Percentiles rank a stretch among this genome's conserved stretches.
phyloP scores from a whole-genome alignment of 2,888 invertebrate genomes.

The Eulithis prunata region DNA sequence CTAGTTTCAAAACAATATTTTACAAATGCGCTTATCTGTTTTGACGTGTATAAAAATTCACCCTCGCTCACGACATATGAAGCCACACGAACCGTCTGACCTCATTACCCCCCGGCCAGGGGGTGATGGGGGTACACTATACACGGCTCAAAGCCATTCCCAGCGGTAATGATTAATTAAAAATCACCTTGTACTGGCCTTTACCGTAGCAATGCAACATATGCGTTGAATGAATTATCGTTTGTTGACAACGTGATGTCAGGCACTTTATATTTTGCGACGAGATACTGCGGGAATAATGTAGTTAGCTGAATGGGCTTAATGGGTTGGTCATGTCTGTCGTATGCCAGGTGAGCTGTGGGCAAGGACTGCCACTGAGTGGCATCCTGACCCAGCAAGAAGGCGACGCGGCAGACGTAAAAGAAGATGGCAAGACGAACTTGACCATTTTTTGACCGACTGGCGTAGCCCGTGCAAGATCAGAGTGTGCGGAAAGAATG shows the following conservation, averaged over 20 bases:
- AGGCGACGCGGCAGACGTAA: too few relatives aligned
- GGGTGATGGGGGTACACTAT: not conserved
- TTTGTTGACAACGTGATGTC: slow-evolving; percentile 25
- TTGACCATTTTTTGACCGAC: too few relatives aligned
- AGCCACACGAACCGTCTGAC: slow-evolving; percentile 6
- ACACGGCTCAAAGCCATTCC: slow-evolving; percentile 21
- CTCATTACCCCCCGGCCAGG: slow-evolving; percentile 6
- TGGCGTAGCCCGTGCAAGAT: too few relatives aligned
- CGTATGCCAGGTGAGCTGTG: too few relatives aligned
- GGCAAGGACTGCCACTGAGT: too few relatives aligned
- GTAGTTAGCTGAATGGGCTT: too few relatives aligned
- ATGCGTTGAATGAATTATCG: slow-evolving; percentile 21
- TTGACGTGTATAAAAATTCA: not conserved
- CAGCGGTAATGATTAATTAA: slow-evolving; percentile 32
- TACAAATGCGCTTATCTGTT: not conserved
- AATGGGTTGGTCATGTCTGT: too few relatives aligned
- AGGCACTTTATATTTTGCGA: slow-evolving; percentile 21
- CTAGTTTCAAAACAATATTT: not conserved
- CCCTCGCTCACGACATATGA: slow-evolving; percentile 3
- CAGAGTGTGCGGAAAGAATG: too few relatives aligned
- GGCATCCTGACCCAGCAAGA: too few relatives aligned
- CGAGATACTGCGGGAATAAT: not conserved
- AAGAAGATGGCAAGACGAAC: too few relatives aligned
- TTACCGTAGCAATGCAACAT: slow-evolving; percentile 14
- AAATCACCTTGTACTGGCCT: slow-evolving; percentile 28